A percentile compares a stretch with the other conserved stretches of the same genome.
Conservation (phyloP, 2,113 vertebrate species). For the Podocnemis expansa region DNA sequence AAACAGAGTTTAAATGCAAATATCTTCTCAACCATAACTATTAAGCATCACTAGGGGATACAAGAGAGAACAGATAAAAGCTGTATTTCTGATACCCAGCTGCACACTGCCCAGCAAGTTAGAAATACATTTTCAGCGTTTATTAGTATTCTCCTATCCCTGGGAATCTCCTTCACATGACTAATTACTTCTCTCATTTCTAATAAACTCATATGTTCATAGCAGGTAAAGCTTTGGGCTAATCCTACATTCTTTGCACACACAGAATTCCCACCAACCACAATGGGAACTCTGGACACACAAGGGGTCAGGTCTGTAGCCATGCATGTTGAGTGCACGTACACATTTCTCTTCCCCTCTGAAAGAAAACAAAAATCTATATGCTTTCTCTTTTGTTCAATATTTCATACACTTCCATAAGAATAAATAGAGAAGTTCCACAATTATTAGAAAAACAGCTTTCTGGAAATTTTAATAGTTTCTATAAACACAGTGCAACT, state of each 20-base stretch:
- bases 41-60: neutral
- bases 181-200: neutral
- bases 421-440: neutral
- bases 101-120: neutral
- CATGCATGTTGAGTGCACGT: accelerated
- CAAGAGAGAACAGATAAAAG: neutral
- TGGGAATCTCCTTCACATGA: neutral
- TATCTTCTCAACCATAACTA: neutral
- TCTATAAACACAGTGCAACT: neutral
- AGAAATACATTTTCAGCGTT: neutral
- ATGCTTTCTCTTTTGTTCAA: accelerated
- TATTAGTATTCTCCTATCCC: neutral
- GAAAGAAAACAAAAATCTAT: neutral
- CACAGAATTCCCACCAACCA: neutral
- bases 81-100: neutral
- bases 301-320: neutral
- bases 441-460: neutral
- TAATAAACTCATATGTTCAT: too few species aligned
- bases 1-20: neutral
- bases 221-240: accelerated
- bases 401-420: neutral
- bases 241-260: accelerated
- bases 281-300: neutral
- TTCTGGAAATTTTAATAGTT: neutral
- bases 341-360: neutral